Evolutionary conservation across 2,797 vertebrate species (phyloP), one percentile per base, ranked within the genome.

Genomic region (Phylloscopus collybita): DNA sequence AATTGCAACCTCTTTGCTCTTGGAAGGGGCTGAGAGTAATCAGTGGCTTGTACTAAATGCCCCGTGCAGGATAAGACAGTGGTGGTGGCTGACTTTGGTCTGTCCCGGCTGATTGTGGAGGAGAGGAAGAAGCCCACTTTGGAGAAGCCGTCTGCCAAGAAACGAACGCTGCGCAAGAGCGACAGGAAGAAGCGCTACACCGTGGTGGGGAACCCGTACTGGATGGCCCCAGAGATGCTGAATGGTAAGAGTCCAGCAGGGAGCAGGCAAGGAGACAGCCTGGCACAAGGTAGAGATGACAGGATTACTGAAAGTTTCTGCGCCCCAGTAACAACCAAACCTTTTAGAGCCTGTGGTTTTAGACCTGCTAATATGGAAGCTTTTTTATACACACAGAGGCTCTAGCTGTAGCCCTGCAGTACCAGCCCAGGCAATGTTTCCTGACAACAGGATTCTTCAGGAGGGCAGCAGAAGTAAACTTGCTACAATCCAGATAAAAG

Each of bases 191-290:
- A 99, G 95, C 98, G 99, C 85, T 99, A 99, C 96, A 99, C 99
- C 0, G 99, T 99, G 40, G 99, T 99, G 30, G 99, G 99, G 90
- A 99, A 99, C 97, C 99, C 99, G 0, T 99, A 99, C 96, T 99
- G 99, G 99, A 99, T 99, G 99, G 99, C 99, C 54, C 99, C 99
- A 1, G 99, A 99, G 97, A 99, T 99, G 99, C 97, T 99, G 4
- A 99, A 99, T 21, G 99, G 99, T 99, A 92, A 98, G 98, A 27
- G 1, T 7, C 51, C 61, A 38, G 8, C 47, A 65, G 40, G 51
- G 40, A 66, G 79, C 64, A 49, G 80, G 51, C 45, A 45, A 90
- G 88, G 86, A 54, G 57, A 54, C 51, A 49, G 75, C 62, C 49
- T 62, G 57, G 16, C 74, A 25, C 44, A 60, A 17, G 60, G 64